Percentiles rank a stretch among this genome's conserved stretches.
phyloP scores from a whole-genome alignment of 2,888 invertebrate species.

The Cheilosia soror region DNA sequence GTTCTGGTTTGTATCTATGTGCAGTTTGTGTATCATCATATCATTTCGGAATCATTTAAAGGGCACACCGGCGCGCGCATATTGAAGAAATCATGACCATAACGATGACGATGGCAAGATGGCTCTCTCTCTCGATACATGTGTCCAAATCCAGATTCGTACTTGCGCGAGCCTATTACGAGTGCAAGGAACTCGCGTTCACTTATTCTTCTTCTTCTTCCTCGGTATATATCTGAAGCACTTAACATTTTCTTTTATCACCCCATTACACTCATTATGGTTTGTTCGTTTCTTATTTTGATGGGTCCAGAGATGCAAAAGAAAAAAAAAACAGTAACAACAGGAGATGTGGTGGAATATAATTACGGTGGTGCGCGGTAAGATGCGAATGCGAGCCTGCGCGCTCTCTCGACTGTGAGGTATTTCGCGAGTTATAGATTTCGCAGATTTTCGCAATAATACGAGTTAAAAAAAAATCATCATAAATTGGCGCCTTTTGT shows the following conservation, averaged over 20 bases:
- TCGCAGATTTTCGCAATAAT: constrained; percentile 62
- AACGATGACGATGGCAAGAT: constrained; percentile 24
- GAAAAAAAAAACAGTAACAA: constrained; percentile 9
- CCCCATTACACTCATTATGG: constrained; percentile 75
- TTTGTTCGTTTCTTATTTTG: constrained; percentile 64
- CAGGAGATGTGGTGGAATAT: constrained; percentile 35
- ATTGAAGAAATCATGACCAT: constrained; percentile 63
- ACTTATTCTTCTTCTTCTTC: constrained; percentile 17
- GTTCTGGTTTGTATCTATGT: constrained; percentile 59
- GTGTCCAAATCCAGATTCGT: constrained; percentile 50
- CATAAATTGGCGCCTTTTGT: constrained; percentile 71
- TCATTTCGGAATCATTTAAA: constrained; percentile 66
- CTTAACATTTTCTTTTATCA: constrained; percentile 76
- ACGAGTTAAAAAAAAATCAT: constrained; percentile 35
- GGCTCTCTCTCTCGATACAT: neutral
- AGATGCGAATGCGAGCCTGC: neutral
- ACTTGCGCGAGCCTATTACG: constrained; percentile 51
- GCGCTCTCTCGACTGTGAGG: neutral
- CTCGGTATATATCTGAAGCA: constrained; percentile 67
- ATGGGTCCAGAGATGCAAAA: constrained; percentile 13
- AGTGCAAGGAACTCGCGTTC: constrained; percentile 60
- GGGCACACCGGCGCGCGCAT: constrained; percentile 24
- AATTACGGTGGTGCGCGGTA: constrained; percentile 38
- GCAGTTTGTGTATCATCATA: constrained; percentile 54
- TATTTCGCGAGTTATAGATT: constrained; percentile 56